Conservation (phyloP, 2,113 vertebrate genomes). For the Hippotragus niger region DNA sequence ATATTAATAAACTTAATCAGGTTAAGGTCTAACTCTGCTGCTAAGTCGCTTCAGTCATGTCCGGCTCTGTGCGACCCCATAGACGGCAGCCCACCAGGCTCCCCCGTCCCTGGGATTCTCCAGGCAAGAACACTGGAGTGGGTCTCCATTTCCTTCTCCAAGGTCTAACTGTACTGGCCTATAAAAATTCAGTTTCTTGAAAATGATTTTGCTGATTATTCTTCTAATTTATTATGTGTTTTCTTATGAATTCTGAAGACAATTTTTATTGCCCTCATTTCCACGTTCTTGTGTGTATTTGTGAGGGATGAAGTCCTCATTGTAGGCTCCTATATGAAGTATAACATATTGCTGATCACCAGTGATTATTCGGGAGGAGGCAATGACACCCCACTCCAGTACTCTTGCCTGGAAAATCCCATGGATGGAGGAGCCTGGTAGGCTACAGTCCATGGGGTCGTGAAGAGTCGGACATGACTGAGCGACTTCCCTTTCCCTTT, state of each 20-base stretch:
- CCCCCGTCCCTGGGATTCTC: too few relatives aligned
- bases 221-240: not conserved
- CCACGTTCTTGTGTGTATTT: not conserved
- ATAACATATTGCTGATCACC: not conserved
- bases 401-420: too few relatives aligned
- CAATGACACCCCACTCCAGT: too few relatives aligned
- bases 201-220: not conserved
- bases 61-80: too few relatives aligned
- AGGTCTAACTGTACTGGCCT: not conserved
- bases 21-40: not conserved
- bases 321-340: not conserved
- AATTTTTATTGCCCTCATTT: not conserved
- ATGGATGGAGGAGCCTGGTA: too few relatives aligned
- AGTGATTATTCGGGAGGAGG: not conserved
- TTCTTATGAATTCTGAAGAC: slow-evolving; percentile 17
- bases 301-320: not conserved
- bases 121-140: too few relatives aligned
- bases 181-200: not conserved
- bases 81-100: too few relatives aligned
- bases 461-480: too few relatives aligned
- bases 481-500: too few relatives aligned
- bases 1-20: not conserved
- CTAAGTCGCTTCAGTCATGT: too few relatives aligned
- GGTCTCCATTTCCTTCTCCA: too few relatives aligned
- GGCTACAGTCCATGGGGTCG: too few relatives aligned